A percentile compares a stretch with the other conserved stretches of the same genome.
phyloP scores from a whole-genome alignment of 2,797 vertebrate genomes.

The Chrosomus eos region DNA sequence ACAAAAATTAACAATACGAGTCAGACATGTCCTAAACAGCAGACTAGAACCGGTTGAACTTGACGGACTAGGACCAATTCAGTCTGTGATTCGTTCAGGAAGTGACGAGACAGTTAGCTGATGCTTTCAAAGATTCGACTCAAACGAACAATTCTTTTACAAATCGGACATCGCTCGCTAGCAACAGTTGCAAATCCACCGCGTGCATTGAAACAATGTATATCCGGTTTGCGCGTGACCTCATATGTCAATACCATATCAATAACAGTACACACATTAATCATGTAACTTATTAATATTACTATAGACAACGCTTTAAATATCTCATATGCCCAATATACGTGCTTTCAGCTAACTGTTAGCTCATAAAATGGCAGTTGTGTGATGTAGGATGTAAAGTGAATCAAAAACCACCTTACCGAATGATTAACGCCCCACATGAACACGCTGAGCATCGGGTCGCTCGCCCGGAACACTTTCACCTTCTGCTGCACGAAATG shows the following conservation, averaged over 20 bases:
- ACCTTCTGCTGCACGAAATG: constrained; percentile 96
- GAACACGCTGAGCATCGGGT: constrained; percentile 90
- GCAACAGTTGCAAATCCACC: constrained; percentile 33
- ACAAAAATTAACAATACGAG: background rate
- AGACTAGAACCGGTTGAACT: background rate
- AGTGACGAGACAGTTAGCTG: background rate
- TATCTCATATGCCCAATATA: background rate
- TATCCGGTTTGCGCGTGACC: constrained; percentile 8
- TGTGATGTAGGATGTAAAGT: constrained; percentile 40
- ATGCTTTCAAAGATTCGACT: background rate
- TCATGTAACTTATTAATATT: background rate
- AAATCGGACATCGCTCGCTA: constrained; percentile 2
- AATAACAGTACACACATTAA: background rate
- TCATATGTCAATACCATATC: background rate
- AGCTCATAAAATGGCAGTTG: constrained; percentile 46
- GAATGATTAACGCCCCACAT: constrained; percentile 96
- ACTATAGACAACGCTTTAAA: background rate
- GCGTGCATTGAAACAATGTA: constrained; percentile 18
- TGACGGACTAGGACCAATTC: no score
- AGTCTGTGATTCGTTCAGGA: background rate
- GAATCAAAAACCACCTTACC: constrained; percentile 70
- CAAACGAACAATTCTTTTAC: constrained; percentile 10
- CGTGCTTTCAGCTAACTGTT: constrained; percentile 32
- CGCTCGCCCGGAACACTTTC: constrained; percentile 90
- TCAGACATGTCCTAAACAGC: background rate